Base-by-base conservation (phyloP, 2,113 vertebrate species). In the Deroptyus accipitrinus region DNA sequence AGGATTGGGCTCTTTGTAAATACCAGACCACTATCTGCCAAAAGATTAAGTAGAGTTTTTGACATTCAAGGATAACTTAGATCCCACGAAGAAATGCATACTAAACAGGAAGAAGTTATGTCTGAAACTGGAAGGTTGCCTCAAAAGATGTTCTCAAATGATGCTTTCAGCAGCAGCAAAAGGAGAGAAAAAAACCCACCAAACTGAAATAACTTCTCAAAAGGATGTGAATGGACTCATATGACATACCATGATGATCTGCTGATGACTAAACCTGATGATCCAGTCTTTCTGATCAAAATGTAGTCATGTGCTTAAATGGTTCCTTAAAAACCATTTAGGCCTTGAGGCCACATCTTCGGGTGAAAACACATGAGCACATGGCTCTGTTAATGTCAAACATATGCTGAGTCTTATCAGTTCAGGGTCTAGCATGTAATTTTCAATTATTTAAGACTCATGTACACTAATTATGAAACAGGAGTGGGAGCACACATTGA, bases 61-160 rank as follows among this genome's bases (percentile, higher is more conserved):
- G 54, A 67, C 22, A 42, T 84, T 84, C 77, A 92, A 84, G 46
- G 46, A 62, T 86, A 82, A 95, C 84, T 61, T 52, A 64, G 69
- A 76, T 18, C 25, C 42, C 28, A 61, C 35, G 73, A 81, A 93
- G 54, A 87, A 89, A 94, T 19, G 44, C 41, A 86, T 80, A 42
- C 37, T 59, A 63, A 93, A 49, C 7, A 90, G 48, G 25, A 90
- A 74, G 46, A 67, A 73, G 28, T 69, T 85, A 69, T 20, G 20
- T 42, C 55, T 91, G 46, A 77, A 92, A 81, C 28, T 74, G 73
- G 68, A 88, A 84, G 17, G 15, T 10, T 90, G 79, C 64, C 68
- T 86, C 46, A 92, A 37, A 86, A 59, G 57, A 86, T 8, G 11
- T 68, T 68, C 37, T 84, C 59, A 42, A 70, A 90, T n/a, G 57